Evolutionary conservation across 2,113 vertebrate species (phyloP).

Genomic region (Fulica atra): DNA sequence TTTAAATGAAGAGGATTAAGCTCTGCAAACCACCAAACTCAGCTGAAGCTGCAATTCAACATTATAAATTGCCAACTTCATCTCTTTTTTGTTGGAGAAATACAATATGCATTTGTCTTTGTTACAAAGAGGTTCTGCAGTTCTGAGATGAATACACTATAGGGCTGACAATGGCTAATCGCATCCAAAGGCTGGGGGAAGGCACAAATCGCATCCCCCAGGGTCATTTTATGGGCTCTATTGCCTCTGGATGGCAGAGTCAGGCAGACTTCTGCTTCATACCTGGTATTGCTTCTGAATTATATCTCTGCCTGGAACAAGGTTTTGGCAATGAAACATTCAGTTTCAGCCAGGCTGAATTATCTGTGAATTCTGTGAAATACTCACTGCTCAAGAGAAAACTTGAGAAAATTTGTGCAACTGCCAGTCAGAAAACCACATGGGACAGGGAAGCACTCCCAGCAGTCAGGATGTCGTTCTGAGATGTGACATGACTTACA

Average conservation of each 20-base stretch:
- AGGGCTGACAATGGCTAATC: neutral
- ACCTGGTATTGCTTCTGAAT: neutral
- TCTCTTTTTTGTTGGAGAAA: conserved; percentile 26
- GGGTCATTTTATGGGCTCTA: neutral
- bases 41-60: conserved; percentile 12
- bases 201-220: neutral
- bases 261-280: conserved; percentile 38
- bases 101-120: conserved; percentile 46
- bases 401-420: neutral
- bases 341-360: neutral
- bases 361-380: neutral
- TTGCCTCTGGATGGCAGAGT: conserved; percentile 46
- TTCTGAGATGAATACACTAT: conserved; percentile 3
- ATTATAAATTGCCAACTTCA: conserved; percentile 31
- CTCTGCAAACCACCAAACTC: conserved; percentile 18
- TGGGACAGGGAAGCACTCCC: neutral
- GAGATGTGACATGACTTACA: neutral
- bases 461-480: neutral
- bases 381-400: neutral
- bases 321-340: neutral
- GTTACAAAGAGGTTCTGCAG: conserved; percentile 22
- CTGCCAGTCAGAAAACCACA: neutral
- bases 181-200: neutral
- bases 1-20: conserved; percentile 32
- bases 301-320: neutral